Evolutionary conservation across 2,797 vertebrate genomes (phyloP).

Genomic region (Xerus rutilus): DNA sequence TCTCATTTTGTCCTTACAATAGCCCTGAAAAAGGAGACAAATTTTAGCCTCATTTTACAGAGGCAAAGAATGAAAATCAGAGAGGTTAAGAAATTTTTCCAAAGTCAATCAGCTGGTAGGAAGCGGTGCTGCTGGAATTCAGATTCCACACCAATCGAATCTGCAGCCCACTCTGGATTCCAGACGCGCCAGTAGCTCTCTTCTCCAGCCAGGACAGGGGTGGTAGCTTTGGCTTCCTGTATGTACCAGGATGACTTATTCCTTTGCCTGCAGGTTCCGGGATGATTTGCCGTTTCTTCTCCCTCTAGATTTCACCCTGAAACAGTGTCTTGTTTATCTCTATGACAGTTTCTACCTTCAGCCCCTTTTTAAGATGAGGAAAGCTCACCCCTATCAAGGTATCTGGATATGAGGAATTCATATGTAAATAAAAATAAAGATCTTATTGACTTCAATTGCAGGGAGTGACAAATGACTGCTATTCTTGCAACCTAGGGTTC

Average conservation of each 20-base stretch:
- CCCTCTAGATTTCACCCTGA: not conserved
- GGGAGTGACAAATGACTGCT: not conserved
- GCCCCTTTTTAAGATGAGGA: not conserved
- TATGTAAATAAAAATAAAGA: constrained; percentile 14
- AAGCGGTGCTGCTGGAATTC: not conserved
- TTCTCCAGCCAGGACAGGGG: not conserved
- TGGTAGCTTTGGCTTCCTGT: not conserved
- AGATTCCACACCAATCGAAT: not conserved
- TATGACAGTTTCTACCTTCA: not conserved
- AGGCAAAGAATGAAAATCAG: not conserved
- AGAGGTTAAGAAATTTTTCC: not conserved
- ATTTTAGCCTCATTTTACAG: not conserved
- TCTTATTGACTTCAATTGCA: not conserved
- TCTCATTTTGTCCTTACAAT: not conserved
- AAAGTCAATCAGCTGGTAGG: not conserved
- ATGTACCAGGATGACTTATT: not conserved
- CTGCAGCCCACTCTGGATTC: not conserved
- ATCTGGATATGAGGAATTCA: not conserved
- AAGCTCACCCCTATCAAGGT: not conserved
- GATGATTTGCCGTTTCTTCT: not conserved
- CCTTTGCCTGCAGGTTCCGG: not conserved
- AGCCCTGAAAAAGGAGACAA: not conserved
- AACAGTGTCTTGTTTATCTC: not conserved
- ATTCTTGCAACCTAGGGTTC: not conserved
- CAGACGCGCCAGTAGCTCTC: not conserved